Conservation (phyloP, 2,888 invertebrate species). For the Apomyelois bistriatella region DNA sequence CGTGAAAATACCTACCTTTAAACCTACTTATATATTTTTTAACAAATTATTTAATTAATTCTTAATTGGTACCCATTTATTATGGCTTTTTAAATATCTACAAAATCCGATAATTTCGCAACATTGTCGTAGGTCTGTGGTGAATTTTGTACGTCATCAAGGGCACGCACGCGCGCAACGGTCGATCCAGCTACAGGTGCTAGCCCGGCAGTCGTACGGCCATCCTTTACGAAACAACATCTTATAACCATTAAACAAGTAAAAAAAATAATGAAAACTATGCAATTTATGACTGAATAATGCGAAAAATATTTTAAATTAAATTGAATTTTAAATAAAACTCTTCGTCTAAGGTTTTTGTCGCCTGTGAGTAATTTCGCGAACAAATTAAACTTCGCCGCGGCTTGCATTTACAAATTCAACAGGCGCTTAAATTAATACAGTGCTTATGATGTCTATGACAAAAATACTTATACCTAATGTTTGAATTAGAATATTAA, state of each 20-base stretch:
- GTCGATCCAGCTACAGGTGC: conserved; percentile 79
- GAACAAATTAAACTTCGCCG: conserved; percentile 29
- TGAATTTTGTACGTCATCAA: conserved; percentile 67
- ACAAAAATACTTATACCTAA: conserved; percentile 34
- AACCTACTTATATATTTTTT: too few relatives aligned
- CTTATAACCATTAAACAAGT: conserved; percentile 20
- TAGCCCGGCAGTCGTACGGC: conserved; percentile 63
- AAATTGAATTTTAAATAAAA: conserved; percentile 25
- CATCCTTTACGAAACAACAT: conserved; percentile 44
- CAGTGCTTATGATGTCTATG: conserved; percentile 29
- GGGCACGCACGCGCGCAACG: conserved; percentile 73
- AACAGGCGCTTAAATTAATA: conserved; percentile 59
- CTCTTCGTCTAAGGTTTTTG: conserved; percentile 14
- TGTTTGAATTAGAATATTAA: conserved; percentile 47
- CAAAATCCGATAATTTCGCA: too few relatives aligned
- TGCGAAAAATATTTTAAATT: conserved; percentile 28
- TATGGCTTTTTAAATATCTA: too few relatives aligned
- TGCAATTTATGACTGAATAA: conserved; percentile 49
- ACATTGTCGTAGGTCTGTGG: conserved; percentile 33
- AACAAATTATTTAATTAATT: too few relatives aligned
- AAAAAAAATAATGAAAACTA: conserved; percentile 30
- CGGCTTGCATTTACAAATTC: conserved; percentile 48
- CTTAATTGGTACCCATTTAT: too few relatives aligned
- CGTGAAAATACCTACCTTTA: too few relatives aligned
- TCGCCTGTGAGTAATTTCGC: conserved; percentile 34